These are phyloP conservation scores for Rhabdophis nuchalis DNA, from an alignment of 2,797 vertebrate species.

Conservation along the genomic window DNA sequence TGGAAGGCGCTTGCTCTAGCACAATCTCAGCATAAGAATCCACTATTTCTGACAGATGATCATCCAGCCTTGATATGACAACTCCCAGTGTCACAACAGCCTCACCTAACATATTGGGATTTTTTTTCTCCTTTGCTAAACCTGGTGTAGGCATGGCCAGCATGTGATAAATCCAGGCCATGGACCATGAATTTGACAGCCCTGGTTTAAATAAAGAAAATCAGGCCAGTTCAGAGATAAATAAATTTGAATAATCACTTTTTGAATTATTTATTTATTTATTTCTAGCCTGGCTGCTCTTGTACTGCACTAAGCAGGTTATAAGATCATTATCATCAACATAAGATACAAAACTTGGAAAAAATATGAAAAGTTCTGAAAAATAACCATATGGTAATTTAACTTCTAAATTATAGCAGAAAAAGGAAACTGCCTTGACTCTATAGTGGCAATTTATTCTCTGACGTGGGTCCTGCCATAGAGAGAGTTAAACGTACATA, in stretches of 20 bases:
- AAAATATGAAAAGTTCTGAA: not conserved
- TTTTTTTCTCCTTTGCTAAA: too few species aligned
- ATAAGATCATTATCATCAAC: not conserved
- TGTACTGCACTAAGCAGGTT: not conserved
- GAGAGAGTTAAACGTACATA: not conserved
- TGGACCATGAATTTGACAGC: too few species aligned
- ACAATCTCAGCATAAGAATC: not conserved
- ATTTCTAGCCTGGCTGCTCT: not conserved
- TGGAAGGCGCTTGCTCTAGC: not conserved
- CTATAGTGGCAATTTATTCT: not conserved
- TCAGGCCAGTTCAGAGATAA: not conserved
- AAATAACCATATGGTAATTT: not conserved
- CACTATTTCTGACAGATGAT: not conserved
- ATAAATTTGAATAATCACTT: not conserved
- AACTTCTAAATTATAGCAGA: not conserved
- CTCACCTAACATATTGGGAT: too few species aligned
- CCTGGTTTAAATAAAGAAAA: not conserved
- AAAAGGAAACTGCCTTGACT: not conserved
- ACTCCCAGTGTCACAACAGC: not conserved
- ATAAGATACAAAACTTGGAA: not conserved
- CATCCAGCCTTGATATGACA: not conserved
- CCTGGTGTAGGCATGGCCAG: too few species aligned
- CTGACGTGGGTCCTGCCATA: not conserved
- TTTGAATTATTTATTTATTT: not conserved
- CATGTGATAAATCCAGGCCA: too few species aligned